phyloP scores from a whole-genome alignment of 2,113 vertebrate species.

The Pomatostomus ruficeps region DNA sequence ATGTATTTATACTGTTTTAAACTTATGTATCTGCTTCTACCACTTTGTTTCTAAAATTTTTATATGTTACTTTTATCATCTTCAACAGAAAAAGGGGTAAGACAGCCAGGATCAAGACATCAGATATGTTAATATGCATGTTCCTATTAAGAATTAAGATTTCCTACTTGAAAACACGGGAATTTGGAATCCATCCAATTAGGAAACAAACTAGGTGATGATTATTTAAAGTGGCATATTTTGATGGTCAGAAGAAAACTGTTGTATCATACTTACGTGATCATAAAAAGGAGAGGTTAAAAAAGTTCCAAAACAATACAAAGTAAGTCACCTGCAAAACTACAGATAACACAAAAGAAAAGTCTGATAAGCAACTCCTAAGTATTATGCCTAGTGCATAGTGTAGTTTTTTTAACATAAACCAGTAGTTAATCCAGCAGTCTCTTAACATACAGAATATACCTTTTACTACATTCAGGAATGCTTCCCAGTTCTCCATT shows the following conservation, averaged over 20 bases:
- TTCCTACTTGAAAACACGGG: neutral
- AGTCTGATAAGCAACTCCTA: neutral
- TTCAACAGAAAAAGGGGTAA: neutral
- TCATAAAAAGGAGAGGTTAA: neutral
- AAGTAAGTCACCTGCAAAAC: neutral
- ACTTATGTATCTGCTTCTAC: neutral
- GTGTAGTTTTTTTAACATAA: neutral
- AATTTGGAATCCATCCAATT: neutral
- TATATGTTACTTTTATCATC: neutral
- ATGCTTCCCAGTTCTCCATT: neutral
- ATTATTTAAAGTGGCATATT: neutral
- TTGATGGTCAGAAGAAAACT: neutral
- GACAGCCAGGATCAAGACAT: neutral
- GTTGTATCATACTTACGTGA: neutral
- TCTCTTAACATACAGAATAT: neutral
- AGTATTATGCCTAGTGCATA: neutral
- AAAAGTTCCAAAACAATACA: neutral
- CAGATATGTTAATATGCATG: neutral
- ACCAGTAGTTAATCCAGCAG: neutral
- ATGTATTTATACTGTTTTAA: neutral
- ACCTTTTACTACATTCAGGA: neutral
- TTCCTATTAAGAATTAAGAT: neutral
- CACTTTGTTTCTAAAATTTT: neutral
- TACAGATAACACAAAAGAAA: neutral
- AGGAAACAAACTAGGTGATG: neutral